phyloP scores from a whole-genome alignment of 23 tunicate species.

The Styela plicata region DNA sequence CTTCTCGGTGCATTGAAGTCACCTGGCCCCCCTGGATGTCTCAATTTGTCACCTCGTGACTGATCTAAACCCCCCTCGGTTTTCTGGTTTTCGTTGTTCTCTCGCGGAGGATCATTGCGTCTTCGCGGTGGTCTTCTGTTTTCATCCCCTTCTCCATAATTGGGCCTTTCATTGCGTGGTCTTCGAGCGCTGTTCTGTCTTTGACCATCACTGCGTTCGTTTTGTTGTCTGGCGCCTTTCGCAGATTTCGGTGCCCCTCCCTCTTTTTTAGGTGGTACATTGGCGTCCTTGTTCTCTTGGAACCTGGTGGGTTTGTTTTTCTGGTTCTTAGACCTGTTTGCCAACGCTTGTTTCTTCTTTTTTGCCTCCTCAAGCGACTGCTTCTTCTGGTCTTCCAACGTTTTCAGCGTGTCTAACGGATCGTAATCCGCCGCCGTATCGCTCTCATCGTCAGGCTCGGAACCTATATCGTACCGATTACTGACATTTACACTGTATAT shows the following conservation, averaged over 20 bases:
- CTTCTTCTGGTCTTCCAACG: constrained; percentile 60
- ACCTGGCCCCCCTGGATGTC: not conserved
- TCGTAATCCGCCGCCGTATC: constrained; percentile 54
- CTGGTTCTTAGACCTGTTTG: constrained; percentile 32
- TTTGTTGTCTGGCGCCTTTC: constrained; percentile 4
- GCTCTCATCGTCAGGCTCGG: constrained; percentile 43
- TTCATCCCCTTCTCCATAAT: constrained; percentile 54
- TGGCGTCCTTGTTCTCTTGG: constrained; percentile 71
- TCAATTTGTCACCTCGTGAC: not conserved
- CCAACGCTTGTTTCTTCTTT: constrained; percentile 37
- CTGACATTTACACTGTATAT: constrained; percentile 82
- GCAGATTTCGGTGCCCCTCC: constrained; percentile 10
- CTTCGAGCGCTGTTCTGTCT: constrained; percentile 9
- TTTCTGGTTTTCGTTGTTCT: not conserved
- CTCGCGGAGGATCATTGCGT: constrained; percentile 39
- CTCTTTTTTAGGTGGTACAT: constrained; percentile 51
- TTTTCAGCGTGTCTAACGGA: constrained; percentile 59
- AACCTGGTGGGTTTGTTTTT: constrained; percentile 44
- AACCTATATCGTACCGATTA: constrained; percentile 73
- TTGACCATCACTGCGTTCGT: constrained; percentile 17
- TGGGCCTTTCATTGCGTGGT: constrained; percentile 2
- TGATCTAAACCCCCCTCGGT: constrained; percentile 50
- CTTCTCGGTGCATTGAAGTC: constrained; percentile 11
- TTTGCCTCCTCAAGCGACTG: constrained; percentile 53
- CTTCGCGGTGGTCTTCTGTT: constrained; percentile 64